Evolutionary conservation across 2,888 invertebrate genomes (phyloP), one percentile per base, ranked within the genome.

Genomic region (Erpobdella octoculata): DNA sequence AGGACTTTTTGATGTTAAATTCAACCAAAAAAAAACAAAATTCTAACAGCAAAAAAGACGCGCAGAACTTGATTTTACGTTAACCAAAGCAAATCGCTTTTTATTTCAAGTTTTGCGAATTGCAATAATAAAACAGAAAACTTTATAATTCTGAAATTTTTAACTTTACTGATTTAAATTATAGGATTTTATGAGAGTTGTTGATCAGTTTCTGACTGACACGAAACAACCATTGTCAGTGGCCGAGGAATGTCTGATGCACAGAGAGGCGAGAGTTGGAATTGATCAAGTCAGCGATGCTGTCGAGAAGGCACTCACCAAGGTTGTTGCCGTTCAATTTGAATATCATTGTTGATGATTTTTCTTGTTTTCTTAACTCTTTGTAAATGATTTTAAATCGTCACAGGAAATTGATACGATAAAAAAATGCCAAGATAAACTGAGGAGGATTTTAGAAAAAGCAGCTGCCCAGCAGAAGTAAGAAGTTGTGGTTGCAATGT

Each of bases 221-320:
- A 89, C 92, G 72, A 92, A 93, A 82, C 91, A 91, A 1, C 93
- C 93, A 0, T 84, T 94, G 74, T 91, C 92, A 77, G 91, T 94
- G 74, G 91, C 91, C 25, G 93, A 94, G 84, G 94, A 95, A 83
- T 94, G 93, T 81, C 86, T 95, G 58, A 92, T 93, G 83, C 90
- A 93, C 81, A 86, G 94, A 72, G 93, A 94, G 86, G 90, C 90
- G 78, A 86, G 93, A 74, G 89, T 90, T 81, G 92, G 91, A 66
- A 87, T 91, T 78, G 94, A 95, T 83, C 88, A 92, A 78, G 93
- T 93, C 8, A 92, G 93, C 79, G 94, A 95, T 79, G 87, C 89
- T 65, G 90, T 91, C 35, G 94, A 95, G 81, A 91, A 91, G 82
- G 87, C 89, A 0, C 85, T 95, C 35, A 85, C 93, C 28, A 87